Conservation (phyloP, 1,140 invertebrate genomes). For the Drosophila seguyi region DNA sequence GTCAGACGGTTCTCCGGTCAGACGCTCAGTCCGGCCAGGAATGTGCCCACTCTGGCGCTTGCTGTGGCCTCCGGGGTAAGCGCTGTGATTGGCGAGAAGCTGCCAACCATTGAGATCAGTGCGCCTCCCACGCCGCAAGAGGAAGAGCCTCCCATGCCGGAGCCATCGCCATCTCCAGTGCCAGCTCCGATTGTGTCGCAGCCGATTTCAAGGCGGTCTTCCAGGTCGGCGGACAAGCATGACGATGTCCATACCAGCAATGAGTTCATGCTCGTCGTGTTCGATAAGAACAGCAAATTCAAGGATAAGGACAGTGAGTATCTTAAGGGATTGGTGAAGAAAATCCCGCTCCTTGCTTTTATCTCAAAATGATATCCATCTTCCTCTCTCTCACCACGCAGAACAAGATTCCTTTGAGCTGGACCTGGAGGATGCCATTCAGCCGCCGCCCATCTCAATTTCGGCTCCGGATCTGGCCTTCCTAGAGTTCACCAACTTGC, state of each 20-base stretch:
- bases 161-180: slow-evolving; percentile 17
- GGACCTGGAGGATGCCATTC: slow-evolving; percentile 87
- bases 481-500: slow-evolving; percentile 84
- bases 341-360: background rate
- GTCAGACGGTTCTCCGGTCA: slow-evolving; percentile 72
- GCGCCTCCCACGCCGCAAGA: slow-evolving; percentile 58
- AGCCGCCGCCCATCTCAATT: slow-evolving; percentile 91
- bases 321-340: no score
- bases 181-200: background rate
- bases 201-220: slow-evolving; percentile 15
- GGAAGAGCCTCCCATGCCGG: slow-evolving; percentile 4
- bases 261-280: slow-evolving; percentile 93
- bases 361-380: background rate
- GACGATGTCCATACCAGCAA: slow-evolving; percentile 86
- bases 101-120: slow-evolving; percentile 81
- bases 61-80: slow-evolving; percentile 68
- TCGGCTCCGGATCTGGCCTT: slow-evolving; percentile 91
- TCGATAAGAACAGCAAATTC: slow-evolving; percentile 87
- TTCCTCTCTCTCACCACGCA: slow-evolving; percentile 19
- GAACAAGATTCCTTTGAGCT: slow-evolving; percentile 88
- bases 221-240: slow-evolving; percentile 67
- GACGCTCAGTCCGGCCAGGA: slow-evolving; percentile 72
- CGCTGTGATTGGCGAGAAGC: slow-evolving; percentile 52
- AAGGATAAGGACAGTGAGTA: slow-evolving; percentile 86
- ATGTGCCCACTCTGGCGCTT: slow-evolving; percentile 70